Conservation (phyloP, 2,888 invertebrate species). For the Drosophila multiciliata region DNA sequence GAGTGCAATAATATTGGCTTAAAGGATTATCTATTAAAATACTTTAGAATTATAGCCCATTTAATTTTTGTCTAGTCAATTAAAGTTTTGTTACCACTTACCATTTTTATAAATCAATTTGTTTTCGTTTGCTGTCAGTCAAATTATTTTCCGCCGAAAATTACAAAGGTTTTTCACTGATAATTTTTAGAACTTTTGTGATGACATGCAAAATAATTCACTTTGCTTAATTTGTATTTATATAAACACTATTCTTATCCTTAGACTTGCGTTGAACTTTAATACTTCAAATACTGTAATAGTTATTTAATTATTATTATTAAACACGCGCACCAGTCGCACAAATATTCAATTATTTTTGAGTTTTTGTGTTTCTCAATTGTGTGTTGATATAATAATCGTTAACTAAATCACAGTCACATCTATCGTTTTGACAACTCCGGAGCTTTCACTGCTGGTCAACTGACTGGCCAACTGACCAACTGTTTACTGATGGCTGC, state of each 20-base stretch:
- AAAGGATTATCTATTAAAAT: neutral
- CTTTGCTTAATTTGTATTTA: constrained; percentile 33
- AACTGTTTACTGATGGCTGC: constrained; percentile 45
- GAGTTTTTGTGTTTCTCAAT: constrained; percentile 14
- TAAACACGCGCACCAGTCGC: constrained; percentile 47
- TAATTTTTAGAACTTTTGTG: constrained; percentile 14
- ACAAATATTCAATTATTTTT: constrained; percentile 10
- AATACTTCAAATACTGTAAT: constrained; percentile 30
- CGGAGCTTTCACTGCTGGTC: constrained; percentile 32
- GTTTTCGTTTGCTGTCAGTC: constrained; percentile 19
- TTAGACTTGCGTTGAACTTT: constrained; percentile 35
- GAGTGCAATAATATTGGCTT: neutral
- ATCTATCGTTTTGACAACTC: constrained; percentile 37
- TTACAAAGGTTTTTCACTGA: constrained; percentile 41
- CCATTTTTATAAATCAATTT: constrained; percentile 50
- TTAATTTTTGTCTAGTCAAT: neutral
- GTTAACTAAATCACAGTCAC: constrained; percentile 44
- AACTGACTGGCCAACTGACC: constrained; percentile 54
- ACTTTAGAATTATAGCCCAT: neutral
- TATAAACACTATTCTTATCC: constrained; percentile 45
- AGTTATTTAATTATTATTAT: constrained; percentile 27
- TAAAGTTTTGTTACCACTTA: constrained; percentile 32
- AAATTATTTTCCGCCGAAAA: constrained; percentile 26
- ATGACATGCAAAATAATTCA: constrained; percentile 35
- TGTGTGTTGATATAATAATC: constrained; percentile 19